phyloP scores from a whole-genome alignment of 2,797 vertebrate species.

The Oreochromis grahami region DNA sequence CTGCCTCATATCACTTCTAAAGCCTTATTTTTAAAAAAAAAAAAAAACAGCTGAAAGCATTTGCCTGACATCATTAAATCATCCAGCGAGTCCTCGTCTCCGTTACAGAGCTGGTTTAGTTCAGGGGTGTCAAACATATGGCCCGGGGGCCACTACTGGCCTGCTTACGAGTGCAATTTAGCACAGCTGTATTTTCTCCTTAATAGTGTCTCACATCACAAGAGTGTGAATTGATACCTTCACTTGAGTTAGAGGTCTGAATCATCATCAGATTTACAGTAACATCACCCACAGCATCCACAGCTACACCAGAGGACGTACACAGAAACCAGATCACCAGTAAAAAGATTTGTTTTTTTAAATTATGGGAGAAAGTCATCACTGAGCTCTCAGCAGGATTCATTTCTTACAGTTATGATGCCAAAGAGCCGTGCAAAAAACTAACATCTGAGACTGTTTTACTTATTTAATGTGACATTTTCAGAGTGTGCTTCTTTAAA shows the following conservation, averaged over 20 bases:
- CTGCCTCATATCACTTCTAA: neutral
- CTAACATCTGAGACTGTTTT: neutral
- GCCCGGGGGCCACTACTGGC: neutral
- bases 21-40: neutral
- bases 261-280: neutral
- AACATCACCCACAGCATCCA: neutral
- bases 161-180: neutral
- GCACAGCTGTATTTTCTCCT: neutral
- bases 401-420: no score
- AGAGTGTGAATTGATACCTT: neutral
- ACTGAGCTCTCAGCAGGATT: neutral
- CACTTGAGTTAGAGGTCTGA: neutral
- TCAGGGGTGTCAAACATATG: neutral
- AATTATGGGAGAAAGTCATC: neutral
- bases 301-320: neutral
- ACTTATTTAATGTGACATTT: neutral
- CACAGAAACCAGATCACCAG: neutral
- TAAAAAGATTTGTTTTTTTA: neutral
- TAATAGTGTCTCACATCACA: neutral
- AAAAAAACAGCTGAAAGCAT: neutral
- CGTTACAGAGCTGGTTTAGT: accelerated
- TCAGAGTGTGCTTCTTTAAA: accelerated
- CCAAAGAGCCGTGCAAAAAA: neutral
- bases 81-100: neutral
- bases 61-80: neutral